Evolutionary conservation across 2,113 vertebrate species (phyloP).

Genomic region (Oryctolagus cuniculus): mOryCun1.1 NC_091442.1:96231001-96231500

Average conservation of each 20-base stretch:
- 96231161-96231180: neutral
- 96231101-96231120: neutral
- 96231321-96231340: neutral
- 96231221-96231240: neutral
- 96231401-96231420: neutral
- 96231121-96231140: neutral
- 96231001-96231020: no score
- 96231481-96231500: conserved; percentile 21
- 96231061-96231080: neutral
- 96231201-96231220: neutral
- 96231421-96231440: neutral
- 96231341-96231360: neutral
- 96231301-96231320: neutral
- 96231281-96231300: neutral
- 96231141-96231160: neutral
- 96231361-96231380: neutral
- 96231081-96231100: neutral
- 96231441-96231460: conserved; percentile 33
- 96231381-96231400: neutral
- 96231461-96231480: neutral
- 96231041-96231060: no score
- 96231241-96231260: neutral
- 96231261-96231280: neutral
- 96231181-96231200: neutral
- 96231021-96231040: no score